These are phyloP conservation scores for Calephelis virginiensis DNA, from an alignment of 1,140 invertebrate genomes.

Conservation along the genomic window DNA sequence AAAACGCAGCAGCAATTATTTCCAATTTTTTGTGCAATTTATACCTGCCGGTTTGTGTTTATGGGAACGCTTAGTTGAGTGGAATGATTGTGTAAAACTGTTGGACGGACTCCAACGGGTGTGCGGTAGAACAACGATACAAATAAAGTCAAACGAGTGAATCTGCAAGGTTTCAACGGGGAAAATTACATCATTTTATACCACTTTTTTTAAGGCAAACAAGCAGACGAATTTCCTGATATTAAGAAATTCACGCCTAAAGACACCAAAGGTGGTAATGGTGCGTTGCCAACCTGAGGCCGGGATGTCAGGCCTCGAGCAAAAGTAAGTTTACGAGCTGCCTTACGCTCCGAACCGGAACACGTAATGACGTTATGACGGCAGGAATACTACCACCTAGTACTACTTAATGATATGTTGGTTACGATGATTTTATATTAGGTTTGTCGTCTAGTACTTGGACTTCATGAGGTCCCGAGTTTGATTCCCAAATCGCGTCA, in stretches of 20 bases:
- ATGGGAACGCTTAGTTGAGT: slow-evolving; percentile 76
- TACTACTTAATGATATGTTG: not conserved
- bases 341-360: too few relatives aligned
- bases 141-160: slow-evolving; percentile 73
- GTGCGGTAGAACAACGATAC: slow-evolving; percentile 61
- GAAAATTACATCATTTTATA: slow-evolving; percentile 44
- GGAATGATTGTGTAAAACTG: slow-evolving; percentile 77
- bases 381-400: too few relatives aligned
- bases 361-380: too few relatives aligned
- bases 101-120: slow-evolving; percentile 67
- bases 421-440: not conserved
- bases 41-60: slow-evolving; percentile 74
- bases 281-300: too few relatives aligned
- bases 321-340: too few relatives aligned
- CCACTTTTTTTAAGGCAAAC: slow-evolving; percentile 17
- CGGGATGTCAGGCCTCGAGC: too few relatives aligned
- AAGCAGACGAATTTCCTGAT: too few relatives aligned
- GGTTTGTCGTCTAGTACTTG: too few relatives aligned
- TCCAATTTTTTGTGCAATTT: slow-evolving; percentile 71
- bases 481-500: too few relatives aligned
- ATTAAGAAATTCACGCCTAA: too few relatives aligned
- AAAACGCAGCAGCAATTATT: slow-evolving; percentile 69
- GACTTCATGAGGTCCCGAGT: too few relatives aligned
- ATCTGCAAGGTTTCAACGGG: slow-evolving; percentile 39
- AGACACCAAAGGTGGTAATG: too few relatives aligned